phyloP scores from a whole-genome alignment of 1,140 invertebrate genomes.

The Hestina assimilis region DNA sequence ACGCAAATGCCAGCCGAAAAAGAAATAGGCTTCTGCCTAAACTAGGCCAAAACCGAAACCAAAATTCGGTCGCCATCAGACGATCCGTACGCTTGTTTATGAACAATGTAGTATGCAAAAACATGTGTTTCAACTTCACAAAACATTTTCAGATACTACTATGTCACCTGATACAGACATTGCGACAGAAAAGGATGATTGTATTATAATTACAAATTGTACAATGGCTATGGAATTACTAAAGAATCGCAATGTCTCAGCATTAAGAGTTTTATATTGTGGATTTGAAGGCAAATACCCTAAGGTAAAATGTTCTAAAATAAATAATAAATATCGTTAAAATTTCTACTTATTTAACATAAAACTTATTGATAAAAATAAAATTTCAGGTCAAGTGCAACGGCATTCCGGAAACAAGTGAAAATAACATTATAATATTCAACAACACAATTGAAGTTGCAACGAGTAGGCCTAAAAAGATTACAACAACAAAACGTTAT shows the following conservation, averaged over 20 bases:
- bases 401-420: constrained; percentile 17
- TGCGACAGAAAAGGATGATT: constrained; percentile 11
- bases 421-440: constrained; percentile 17
- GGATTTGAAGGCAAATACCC: constrained; percentile 7
- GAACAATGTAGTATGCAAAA: too few species aligned
- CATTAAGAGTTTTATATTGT: constrained; percentile 20
- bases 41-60: too few species aligned
- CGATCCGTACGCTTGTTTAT: too few species aligned
- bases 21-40: too few species aligned
- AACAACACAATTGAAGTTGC: constrained; percentile 20
- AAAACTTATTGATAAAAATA: neutral
- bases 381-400: constrained; percentile 36
- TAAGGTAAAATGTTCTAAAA: constrained; percentile 16
- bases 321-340: neutral
- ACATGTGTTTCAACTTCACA: too few species aligned
- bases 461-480: constrained; percentile 7
- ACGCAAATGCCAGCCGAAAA: too few species aligned
- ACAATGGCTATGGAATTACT: constrained; percentile 16
- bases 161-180: too few species aligned
- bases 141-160: too few species aligned
- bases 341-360: neutral
- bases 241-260: neutral
- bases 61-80: too few species aligned
- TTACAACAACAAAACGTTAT: neutral
- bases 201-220: constrained; percentile 16